Conservation (phyloP, 64 coral and sea anemone species). For the Montipora sp. region DNA sequence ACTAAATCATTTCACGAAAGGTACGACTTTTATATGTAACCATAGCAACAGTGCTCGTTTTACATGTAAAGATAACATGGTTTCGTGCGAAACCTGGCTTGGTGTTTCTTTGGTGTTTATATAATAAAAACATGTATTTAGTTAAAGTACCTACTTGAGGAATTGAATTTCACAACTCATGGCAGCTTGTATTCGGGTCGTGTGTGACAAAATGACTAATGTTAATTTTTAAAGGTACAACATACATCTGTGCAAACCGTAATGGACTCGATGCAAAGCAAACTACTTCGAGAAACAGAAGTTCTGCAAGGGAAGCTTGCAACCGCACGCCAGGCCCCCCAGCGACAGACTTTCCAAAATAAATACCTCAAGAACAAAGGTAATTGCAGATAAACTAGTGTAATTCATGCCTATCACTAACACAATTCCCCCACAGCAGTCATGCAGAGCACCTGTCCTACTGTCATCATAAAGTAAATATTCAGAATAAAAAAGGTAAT, state of each 20-base stretch:
- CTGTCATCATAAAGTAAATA: too few relatives aligned
- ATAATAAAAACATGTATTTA: neutral
- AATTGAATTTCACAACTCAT: neutral
- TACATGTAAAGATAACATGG: too few relatives aligned
- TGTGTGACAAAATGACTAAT: neutral
- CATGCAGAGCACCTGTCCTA: too few relatives aligned
- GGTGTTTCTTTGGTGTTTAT: too few relatives aligned
- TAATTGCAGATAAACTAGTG: neutral
- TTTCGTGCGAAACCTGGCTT: too few relatives aligned
- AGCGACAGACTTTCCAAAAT: neutral
- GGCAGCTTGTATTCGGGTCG: neutral
- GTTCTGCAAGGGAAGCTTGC: constrained; percentile 4
- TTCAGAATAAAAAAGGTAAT: too few relatives aligned
- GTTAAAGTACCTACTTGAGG: neutral
- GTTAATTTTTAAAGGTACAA: constrained; percentile 14
- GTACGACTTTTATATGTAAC: too few relatives aligned
- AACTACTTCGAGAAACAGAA: constrained; percentile 5
- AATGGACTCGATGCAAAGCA: neutral
- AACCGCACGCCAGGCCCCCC: neutral
- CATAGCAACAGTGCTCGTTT: too few relatives aligned
- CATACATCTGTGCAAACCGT: neutral
- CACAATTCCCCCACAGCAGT: too few relatives aligned
- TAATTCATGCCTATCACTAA: neutral
- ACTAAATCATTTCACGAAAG: too few relatives aligned
- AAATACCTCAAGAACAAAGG: constrained; percentile 5